A percentile compares a stretch with the other conserved stretches of the same genome.
Conservation (phyloP, 2,888 invertebrate genomes). For the Sicus ferrugineus region DNA sequence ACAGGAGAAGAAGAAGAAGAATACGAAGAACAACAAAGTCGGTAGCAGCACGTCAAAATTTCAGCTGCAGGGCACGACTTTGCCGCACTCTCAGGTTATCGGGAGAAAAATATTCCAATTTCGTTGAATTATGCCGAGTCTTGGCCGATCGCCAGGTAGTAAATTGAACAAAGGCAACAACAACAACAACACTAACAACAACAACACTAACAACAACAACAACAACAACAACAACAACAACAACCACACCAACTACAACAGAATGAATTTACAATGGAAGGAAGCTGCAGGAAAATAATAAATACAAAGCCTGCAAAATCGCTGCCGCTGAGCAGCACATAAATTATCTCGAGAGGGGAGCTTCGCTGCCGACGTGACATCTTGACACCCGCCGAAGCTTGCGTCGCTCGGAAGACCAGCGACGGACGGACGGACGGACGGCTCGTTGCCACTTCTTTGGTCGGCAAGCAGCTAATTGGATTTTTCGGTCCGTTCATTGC, state of each 20-base stretch:
- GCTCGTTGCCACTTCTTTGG: neutral
- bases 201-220: too few species aligned
- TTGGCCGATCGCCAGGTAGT: conserved; percentile 23
- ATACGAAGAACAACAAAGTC: neutral
- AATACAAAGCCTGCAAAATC: neutral
- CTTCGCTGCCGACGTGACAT: conserved; percentile 8
- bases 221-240: too few species aligned
- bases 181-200: neutral
- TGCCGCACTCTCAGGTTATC: neutral
- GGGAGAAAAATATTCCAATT: conserved; percentile 7
- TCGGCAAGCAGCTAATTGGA: neutral
- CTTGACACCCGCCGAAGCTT: conserved; percentile 10
- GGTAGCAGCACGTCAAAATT: neutral
- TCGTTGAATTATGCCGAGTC: neutral
- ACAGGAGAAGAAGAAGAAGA: neutral
- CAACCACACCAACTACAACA: too few species aligned
- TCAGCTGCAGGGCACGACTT: neutral
- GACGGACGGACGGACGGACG: neutral
- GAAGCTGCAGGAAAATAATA: neutral
- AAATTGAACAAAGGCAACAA: conserved; percentile 13
- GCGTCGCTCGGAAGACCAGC: neutral
- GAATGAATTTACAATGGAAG: too few species aligned
- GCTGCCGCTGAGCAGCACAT: conserved; percentile 5
- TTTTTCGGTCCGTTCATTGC: neutral
- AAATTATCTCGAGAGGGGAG: neutral